Evolutionary conservation across 2,888 invertebrate genomes (phyloP), one percentile per base, ranked within the genome.

Genomic region (Parapristionchus giblindavisi): DNA sequence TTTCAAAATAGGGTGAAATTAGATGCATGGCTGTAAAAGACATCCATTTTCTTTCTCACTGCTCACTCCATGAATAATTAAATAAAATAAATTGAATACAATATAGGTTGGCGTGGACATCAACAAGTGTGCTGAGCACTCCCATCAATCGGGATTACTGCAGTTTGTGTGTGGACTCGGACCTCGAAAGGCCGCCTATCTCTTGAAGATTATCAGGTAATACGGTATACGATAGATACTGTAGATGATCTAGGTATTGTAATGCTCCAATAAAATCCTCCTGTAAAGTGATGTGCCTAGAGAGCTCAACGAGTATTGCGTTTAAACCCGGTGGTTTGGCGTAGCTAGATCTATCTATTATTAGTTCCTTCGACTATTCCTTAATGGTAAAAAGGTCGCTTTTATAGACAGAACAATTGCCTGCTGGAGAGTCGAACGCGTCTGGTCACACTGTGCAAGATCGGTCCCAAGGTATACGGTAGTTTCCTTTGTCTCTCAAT

Each of bases 131-230:
- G 93, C 98, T 0, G 92, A 94, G 78, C 94, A 94, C 77, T 92
- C 94, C 0, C 93, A 97, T 84, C 94, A 94, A 0, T 92, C 93
- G 11, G 82, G 88, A 43, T 89, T 98, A 66, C 92, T 99, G 4
- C 99, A 99, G 89, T 99, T 98, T 89, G 93, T 99, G 29, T 96
- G 96, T 89, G 99, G 99, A 27, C 90, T 99, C 40, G 99, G 99
- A 0, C 94, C 96, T 0, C 91, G 99, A 79, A 99, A 99, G 89
- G 95, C 94, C 0, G 84, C 86, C 48, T 87, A 89, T 75, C 83
- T 91, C 38, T 81, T 90, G 51, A 90, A 89, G 86, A 88, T 88
- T 68, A 80, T 87, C 27, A 78, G 73, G 73, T 73, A 71, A 21
- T 17, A 17, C 51, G 21, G 14, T 51, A 51, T 51, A 21, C n/a